phyloP scores from a whole-genome alignment of 2,113 vertebrate species.

The Hypomesus transpacificus region DNA sequence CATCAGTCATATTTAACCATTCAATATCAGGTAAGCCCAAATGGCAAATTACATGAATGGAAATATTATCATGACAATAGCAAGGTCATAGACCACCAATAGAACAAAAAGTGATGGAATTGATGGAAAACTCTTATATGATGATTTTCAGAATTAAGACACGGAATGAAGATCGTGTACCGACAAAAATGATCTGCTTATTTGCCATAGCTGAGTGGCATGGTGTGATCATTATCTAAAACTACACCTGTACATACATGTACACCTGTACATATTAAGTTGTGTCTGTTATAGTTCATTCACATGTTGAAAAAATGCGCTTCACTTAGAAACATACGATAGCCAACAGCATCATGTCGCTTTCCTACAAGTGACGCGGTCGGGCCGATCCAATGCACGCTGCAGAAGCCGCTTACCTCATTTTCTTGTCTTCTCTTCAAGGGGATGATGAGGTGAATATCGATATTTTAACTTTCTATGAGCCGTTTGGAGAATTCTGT shows the following conservation, averaged over 20 bases:
- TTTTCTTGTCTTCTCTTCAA: constrained; percentile 59
- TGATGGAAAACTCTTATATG: constrained; percentile 2
- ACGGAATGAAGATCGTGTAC: background rate
- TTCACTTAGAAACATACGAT: too few relatives aligned
- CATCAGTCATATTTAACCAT: constrained; percentile 21
- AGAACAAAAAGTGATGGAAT: constrained; percentile 45
- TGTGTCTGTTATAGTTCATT: background rate
- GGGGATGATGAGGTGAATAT: constrained; percentile 37
- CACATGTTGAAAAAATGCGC: background rate
- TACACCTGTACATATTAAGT: background rate
- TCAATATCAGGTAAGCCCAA: constrained; percentile 10
- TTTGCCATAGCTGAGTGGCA: background rate
- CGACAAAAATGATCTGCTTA: too few relatives aligned
- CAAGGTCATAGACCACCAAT: constrained; percentile 29
- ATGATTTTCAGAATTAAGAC: background rate
- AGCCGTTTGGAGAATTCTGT: background rate
- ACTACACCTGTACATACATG: too few relatives aligned
- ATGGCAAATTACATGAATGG: constrained; percentile 41
- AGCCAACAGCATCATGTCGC: constrained; percentile 6
- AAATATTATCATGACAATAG: constrained; percentile 69
- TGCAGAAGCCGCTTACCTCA: constrained; percentile 71
- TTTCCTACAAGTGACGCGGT: constrained; percentile 59
- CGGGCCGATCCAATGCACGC: constrained; percentile 51
- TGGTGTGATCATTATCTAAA: background rate
- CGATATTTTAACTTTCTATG: background rate